Conservation (phyloP, 1,140 invertebrate species). For the Lucilia sericata region DNA sequence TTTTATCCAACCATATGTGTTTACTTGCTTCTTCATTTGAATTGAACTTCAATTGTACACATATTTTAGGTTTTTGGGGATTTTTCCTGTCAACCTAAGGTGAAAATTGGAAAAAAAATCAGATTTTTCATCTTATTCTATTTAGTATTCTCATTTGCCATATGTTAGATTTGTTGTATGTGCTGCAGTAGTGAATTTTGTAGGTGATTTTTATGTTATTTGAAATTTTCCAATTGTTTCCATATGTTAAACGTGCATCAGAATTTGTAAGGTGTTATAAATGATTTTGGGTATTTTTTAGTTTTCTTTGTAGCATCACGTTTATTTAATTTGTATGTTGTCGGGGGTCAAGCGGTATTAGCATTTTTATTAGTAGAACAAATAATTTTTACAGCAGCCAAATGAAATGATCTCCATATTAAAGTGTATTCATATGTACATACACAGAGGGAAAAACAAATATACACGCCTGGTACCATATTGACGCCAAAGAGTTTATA, state of each 20-base stretch:
- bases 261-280: not conserved
- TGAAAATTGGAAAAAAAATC: constrained; percentile 28
- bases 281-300: not conserved
- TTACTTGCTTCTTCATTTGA: too few species aligned
- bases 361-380: too few species aligned
- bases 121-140: not conserved
- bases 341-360: too few species aligned
- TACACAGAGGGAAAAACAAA: too few species aligned
- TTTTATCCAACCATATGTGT: not conserved
- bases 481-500: too few species aligned
- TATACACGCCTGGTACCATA: too few species aligned
- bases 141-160: not conserved
- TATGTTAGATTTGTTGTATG: not conserved
- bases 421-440: too few species aligned
- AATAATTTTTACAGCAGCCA: too few species aligned
- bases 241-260: not conserved
- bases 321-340: not conserved
- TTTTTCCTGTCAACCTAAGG: not conserved
- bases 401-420: too few species aligned
- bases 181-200: too few species aligned
- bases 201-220: not conserved
- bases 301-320: not conserved
- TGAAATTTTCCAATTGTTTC: constrained; percentile 35
- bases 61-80: not conserved
- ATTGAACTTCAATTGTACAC: too few species aligned